phyloP scores from a whole-genome alignment of 1,140 invertebrate species.

The Caenorhabditis elegans region DNA sequence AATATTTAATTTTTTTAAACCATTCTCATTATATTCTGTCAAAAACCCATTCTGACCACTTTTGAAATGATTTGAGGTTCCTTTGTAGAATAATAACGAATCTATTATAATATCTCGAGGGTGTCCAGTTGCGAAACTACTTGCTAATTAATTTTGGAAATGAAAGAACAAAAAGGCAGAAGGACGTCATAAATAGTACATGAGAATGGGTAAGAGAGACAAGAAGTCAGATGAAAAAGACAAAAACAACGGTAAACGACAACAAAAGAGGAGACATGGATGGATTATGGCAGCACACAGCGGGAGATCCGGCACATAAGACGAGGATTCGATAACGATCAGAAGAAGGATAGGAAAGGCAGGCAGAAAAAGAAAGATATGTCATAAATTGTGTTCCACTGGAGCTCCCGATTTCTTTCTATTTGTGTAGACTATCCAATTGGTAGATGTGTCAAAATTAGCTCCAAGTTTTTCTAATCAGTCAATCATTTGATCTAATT shows the following conservation, averaged over 20 bases:
- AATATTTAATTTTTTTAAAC: too few relatives aligned
- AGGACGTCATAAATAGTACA: conserved; percentile 23
- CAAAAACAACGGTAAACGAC: conserved; percentile 10
- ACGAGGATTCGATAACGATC: conserved; percentile 16
- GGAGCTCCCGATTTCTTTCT: not conserved
- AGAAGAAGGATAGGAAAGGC: not conserved
- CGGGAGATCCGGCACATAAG: not conserved
- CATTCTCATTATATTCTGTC: too few relatives aligned
- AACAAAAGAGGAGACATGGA: not conserved
- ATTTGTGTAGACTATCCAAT: not conserved
- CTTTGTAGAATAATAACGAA: too few relatives aligned
- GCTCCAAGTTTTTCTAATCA: too few relatives aligned
- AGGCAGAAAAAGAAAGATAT: not conserved
- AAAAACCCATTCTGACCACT: too few relatives aligned
- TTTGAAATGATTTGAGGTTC: too few relatives aligned
- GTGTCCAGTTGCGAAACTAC: not conserved
- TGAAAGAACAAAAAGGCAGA: not conserved
- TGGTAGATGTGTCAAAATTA: too few relatives aligned
- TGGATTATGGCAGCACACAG: conserved; percentile 23
- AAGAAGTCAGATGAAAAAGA: not conserved
- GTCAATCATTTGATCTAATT: too few relatives aligned
- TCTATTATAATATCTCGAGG: too few relatives aligned
- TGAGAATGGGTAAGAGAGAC: not conserved
- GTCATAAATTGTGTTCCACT: not conserved
- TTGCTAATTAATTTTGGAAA: not conserved